phyloP scores from a whole-genome alignment of 2,888 invertebrate genomes.

The Parnassius orleans region DNA sequence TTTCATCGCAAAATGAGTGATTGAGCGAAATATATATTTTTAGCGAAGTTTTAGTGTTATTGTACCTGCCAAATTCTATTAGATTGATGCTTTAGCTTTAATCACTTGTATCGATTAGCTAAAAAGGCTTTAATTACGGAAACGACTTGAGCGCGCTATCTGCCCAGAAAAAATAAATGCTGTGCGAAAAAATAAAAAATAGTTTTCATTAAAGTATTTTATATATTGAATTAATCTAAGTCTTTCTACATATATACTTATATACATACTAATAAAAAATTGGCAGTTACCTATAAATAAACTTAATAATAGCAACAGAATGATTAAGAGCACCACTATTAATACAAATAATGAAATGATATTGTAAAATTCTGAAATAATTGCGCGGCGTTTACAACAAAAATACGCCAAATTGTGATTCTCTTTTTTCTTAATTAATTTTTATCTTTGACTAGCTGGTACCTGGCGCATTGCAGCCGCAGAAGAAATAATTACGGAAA shows the following conservation, averaged over 20 bases:
- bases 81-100: conserved; percentile 27
- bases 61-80: conserved; percentile 20
- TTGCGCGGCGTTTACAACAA: conserved; percentile 36
- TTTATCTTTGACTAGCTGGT: too few relatives aligned
- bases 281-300: conserved; percentile 1
- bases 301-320: too few relatives aligned
- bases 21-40: conserved; percentile 24
- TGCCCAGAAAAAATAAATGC: conserved; percentile 16
- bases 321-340: too few relatives aligned
- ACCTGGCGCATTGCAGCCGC: too few relatives aligned
- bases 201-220: too few relatives aligned
- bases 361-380: conserved; percentile 3
- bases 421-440: too few relatives aligned
- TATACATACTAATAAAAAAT: background rate
- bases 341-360: background rate
- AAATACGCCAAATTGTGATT: too few relatives aligned
- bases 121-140: conserved; percentile 4
- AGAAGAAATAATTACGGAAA: too few relatives aligned
- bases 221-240: background rate
- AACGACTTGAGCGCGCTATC: conserved; percentile 12
- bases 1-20: conserved; percentile 9
- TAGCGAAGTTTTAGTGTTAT: conserved; percentile 32
- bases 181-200: conserved; percentile 21
- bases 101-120: conserved; percentile 11
- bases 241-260: background rate